Evolutionary conservation across 1,140 invertebrate species (phyloP).

Genomic region (Hyposmocoma kahamanoa): DNA sequence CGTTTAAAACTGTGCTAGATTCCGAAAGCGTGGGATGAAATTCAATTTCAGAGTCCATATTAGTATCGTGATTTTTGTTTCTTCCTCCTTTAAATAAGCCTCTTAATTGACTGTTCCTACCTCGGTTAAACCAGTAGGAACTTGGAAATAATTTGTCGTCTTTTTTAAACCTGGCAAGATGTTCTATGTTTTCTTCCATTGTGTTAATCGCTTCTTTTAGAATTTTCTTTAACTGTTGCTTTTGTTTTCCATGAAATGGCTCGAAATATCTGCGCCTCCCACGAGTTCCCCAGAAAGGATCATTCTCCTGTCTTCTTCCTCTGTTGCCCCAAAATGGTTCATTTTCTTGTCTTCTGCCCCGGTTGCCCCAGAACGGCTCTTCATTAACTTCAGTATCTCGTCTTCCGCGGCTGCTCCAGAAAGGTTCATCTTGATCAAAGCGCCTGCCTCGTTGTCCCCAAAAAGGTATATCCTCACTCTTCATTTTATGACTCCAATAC

Average conservation of each 20-base stretch:
- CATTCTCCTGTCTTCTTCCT: conserved; percentile 5
- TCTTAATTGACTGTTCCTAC: conserved; percentile 39
- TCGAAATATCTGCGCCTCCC: conserved; percentile 20
- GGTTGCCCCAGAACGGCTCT: conserved; percentile 46
- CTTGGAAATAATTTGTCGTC: conserved; percentile 14
- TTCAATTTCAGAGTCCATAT: conserved; percentile 6
- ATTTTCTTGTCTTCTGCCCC: conserved; percentile 32
- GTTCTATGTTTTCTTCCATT: conserved; percentile 35
- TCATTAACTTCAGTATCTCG: conserved; percentile 23
- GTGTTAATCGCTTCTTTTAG: conserved; percentile 36
- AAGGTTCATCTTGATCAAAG: conserved; percentile 43
- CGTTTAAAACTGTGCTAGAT: conserved; percentile 43
- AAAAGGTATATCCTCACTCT: conserved; percentile 30
- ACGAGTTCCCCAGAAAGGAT: conserved; percentile 21
- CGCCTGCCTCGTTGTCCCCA: conserved; percentile 39
- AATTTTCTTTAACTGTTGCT: conserved; percentile 35
- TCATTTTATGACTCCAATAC: conserved; percentile 54
- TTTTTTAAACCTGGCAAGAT: conserved; percentile 26
- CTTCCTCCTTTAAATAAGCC: conserved; percentile 27
- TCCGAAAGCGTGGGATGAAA: conserved; percentile 21
- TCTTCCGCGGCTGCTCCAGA: conserved; percentile 44
- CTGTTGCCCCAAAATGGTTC: conserved; percentile 22
- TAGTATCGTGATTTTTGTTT: conserved; percentile 8
- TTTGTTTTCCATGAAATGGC: conserved; percentile 35
- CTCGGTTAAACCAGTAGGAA: conserved; percentile 47